phyloP scores from a whole-genome alignment of 2,797 vertebrate species.

The Enteromius radiatus region DNA sequence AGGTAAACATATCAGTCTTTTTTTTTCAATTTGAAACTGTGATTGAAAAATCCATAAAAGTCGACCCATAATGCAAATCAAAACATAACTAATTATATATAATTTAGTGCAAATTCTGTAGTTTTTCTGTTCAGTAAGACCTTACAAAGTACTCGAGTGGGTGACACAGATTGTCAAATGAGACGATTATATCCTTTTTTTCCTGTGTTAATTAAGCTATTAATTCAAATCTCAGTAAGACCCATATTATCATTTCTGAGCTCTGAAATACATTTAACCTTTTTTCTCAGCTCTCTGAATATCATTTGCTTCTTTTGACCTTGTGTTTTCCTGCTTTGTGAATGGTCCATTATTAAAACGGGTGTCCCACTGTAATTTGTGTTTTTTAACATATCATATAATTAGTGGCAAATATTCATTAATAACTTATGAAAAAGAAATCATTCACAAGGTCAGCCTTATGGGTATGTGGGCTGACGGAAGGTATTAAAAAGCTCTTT shows the following conservation, averaged over 20 bases:
- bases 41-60: not conserved
- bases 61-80: not conserved
- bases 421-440: slow-evolving; percentile 67
- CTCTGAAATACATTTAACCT: slow-evolving; percentile 48
- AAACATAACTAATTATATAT: slow-evolving; percentile 28
- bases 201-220: slow-evolving; percentile 48
- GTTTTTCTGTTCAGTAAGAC: slow-evolving; percentile 9
- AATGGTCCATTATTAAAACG: slow-evolving; percentile 62
- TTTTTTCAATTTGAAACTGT: not conserved
- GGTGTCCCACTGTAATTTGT: slow-evolving; percentile 68
- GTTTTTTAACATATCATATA: slow-evolving; percentile 68
- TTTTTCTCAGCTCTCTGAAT: slow-evolving; percentile 21
- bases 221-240: slow-evolving; percentile 51
- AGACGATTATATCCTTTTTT: slow-evolving; percentile 39
- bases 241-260: slow-evolving; percentile 47
- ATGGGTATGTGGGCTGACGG: slow-evolving; percentile 17
- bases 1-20: not conserved
- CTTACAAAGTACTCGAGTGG: slow-evolving; percentile 2
- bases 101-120: slow-evolving; percentile 9
- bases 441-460: slow-evolving; percentile 70
- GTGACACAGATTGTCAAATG: slow-evolving; percentile 39
- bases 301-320: slow-evolving; percentile 65
- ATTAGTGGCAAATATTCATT: slow-evolving; percentile 74
- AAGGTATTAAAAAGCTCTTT: slow-evolving; percentile 38
- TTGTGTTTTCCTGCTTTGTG: slow-evolving; percentile 60